phyloP scores from a whole-genome alignment of 2,888 invertebrate genomes.

The Dyspetes luteomarginatus region DNA sequence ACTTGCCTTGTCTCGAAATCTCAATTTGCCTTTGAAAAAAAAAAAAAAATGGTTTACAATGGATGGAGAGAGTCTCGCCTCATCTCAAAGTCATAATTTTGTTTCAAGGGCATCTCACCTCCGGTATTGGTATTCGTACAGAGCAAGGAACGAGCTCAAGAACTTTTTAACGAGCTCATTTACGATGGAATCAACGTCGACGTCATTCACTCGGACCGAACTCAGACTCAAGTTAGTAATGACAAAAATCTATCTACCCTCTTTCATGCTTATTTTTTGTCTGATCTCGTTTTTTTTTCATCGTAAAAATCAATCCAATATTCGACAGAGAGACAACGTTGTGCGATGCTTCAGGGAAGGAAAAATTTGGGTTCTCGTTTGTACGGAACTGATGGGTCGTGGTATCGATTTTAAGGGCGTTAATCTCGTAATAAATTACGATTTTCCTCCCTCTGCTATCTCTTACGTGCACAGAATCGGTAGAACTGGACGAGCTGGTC shows the following conservation, averaged over 20 bases:
- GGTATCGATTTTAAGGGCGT: slow-evolving; percentile 99
- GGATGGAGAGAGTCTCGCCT: no score
- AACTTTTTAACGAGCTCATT: slow-evolving; percentile 94
- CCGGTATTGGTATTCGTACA: slow-evolving; percentile 96
- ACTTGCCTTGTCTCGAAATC: no score
- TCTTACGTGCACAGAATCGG: slow-evolving; percentile 96
- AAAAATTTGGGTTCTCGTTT: slow-evolving; percentile 97
- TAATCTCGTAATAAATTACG: slow-evolving; percentile 98
- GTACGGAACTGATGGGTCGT: slow-evolving; percentile 98
- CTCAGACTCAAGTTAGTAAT: slow-evolving; percentile 89
- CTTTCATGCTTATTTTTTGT: no score
- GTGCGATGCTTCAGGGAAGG: slow-evolving; percentile 96
- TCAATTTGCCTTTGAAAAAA: background rate
- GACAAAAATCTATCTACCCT: no score
- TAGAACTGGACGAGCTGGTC: slow-evolving; percentile 96
- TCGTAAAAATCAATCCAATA: slow-evolving; percentile 33
- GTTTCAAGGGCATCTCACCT: slow-evolving; percentile 90
- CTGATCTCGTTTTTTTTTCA: slow-evolving; percentile 30
- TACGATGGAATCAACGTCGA: slow-evolving; percentile 97
- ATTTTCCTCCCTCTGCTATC: slow-evolving; percentile 96
- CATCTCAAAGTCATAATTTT: no score
- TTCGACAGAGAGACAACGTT: slow-evolving; percentile 93
- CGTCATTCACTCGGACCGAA: slow-evolving; percentile 95
- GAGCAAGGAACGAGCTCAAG: slow-evolving; percentile 96
- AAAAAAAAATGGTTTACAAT: no score